phyloP scores from a whole-genome alignment of 2,113 vertebrate species.

The Chelonoidis abingdonii region DNA sequence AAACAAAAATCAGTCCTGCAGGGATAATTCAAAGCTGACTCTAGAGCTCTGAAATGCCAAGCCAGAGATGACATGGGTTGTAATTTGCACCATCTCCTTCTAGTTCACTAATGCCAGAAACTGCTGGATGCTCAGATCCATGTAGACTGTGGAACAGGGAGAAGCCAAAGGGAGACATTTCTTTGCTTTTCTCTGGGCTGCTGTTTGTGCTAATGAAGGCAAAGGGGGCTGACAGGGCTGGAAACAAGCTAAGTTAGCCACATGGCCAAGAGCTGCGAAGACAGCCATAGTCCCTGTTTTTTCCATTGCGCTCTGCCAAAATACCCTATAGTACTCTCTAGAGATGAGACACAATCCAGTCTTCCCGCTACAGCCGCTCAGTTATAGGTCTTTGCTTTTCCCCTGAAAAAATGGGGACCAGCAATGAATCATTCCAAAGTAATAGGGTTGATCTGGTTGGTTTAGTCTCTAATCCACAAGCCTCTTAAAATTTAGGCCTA shows the following conservation, averaged over 20 bases:
- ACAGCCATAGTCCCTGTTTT: constrained; percentile 53
- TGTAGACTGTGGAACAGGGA: background rate
- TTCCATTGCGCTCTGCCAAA: constrained; percentile 66
- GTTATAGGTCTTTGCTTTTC: constrained; percentile 16
- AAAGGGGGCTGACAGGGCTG: constrained; percentile 43
- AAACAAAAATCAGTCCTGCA: constrained; percentile 50
- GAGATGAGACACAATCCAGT: constrained; percentile 44
- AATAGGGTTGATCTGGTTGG: background rate
- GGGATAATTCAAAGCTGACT: constrained; percentile 67
- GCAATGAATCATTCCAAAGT: background rate
- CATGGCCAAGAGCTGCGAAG: constrained; percentile 46
- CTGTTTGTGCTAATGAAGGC: constrained; percentile 46
- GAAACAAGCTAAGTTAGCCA: constrained; percentile 59
- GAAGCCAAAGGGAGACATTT: background rate
- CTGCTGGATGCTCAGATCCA: constrained; percentile 33
- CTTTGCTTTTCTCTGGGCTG: background rate
- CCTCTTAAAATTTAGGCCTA: background rate
- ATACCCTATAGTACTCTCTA: constrained; percentile 37
- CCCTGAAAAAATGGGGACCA: background rate
- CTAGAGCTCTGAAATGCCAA: constrained; percentile 45
- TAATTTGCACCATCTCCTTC: constrained; percentile 40
- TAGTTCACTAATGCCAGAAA: background rate
- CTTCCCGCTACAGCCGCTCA: background rate
- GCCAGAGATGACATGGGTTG: constrained; percentile 21
- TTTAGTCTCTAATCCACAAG: background rate